Evolutionary conservation across 1,140 invertebrate species (phyloP).

Genomic region (Arctopsyche grandis): DNA sequence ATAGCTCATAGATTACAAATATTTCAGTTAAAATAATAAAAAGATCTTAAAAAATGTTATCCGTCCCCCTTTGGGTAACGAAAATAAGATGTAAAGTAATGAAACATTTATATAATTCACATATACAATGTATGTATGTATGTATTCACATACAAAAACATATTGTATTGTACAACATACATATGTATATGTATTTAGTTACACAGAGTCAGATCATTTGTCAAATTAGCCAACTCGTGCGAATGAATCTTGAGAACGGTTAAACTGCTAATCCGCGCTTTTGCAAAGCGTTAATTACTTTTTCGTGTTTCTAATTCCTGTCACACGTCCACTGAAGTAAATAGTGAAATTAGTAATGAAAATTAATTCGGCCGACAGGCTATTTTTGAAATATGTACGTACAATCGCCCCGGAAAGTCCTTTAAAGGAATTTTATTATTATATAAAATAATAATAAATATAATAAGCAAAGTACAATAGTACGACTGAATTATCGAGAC

Average conservation of each 20-base stretch:
- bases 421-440: too few species aligned
- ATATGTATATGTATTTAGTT: not conserved
- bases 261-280: not conserved
- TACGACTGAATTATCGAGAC: not conserved
- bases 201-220: not conserved
- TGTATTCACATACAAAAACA: too few species aligned
- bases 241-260: not conserved
- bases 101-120: not conserved
- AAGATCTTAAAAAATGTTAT: too few species aligned
- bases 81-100: not conserved
- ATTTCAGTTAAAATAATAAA: too few species aligned
- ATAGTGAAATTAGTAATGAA: too few species aligned
- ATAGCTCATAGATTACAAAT: too few species aligned
- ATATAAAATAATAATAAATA: not conserved
- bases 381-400: too few species aligned
- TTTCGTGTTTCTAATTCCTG: not conserved
- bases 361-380: too few species aligned
- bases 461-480: not conserved
- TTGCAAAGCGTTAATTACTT: slow-evolving; percentile 12
- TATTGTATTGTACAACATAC: too few species aligned
- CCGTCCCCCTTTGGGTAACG: too few species aligned
- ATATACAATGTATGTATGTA: not conserved
- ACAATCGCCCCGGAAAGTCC: too few species aligned
- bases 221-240: slow-evolving; percentile 14
- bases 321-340: too few species aligned